phyloP scores from a whole-genome alignment of 1,140 invertebrate genomes.

The Aphelinus atriplicis region DNA sequence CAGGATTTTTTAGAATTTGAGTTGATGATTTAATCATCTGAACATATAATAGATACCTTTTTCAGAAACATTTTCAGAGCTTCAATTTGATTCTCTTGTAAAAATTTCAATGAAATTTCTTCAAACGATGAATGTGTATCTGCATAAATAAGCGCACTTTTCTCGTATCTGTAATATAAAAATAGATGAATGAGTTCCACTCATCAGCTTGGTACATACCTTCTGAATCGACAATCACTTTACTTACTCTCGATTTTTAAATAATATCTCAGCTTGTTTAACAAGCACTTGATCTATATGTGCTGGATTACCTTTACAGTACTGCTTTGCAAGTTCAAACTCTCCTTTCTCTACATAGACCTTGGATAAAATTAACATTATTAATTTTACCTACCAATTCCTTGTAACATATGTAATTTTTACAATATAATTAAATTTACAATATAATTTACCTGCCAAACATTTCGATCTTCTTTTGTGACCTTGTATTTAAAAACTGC shows the following conservation, averaged over 20 bases:
- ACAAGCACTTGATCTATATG: slow-evolving; percentile 86
- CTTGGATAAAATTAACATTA: slow-evolving; percentile 50
- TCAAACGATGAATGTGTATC: slow-evolving; percentile 93
- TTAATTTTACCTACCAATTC: slow-evolving; percentile 24
- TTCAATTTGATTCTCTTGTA: slow-evolving; percentile 82
- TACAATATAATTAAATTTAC: slow-evolving; percentile 19
- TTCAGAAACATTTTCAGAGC: slow-evolving; percentile 88
- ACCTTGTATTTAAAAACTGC: slow-evolving; percentile 89
- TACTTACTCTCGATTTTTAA: slow-evolving; percentile 78
- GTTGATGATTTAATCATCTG: neutral
- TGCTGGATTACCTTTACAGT: slow-evolving; percentile 79
- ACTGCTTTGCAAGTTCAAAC: slow-evolving; percentile 88
- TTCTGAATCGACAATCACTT: neutral
- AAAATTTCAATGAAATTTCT: slow-evolving; percentile 92
- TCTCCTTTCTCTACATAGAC: slow-evolving; percentile 89
- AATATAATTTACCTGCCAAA: slow-evolving; percentile 74
- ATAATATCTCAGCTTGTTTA: slow-evolving; percentile 89
- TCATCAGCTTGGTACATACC: neutral
- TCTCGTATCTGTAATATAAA: slow-evolving; percentile 70
- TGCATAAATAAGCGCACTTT: slow-evolving; percentile 88
- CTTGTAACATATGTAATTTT: slow-evolving; percentile 53
- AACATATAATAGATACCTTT: slow-evolving; percentile 65
- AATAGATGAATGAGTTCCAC: neutral
- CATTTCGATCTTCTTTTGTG: slow-evolving; percentile 84
- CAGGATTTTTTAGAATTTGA: neutral